These are phyloP conservation scores for Tipula confusa DNA, from an alignment of 2,888 invertebrate species.

Conservation along the genomic window DNA sequence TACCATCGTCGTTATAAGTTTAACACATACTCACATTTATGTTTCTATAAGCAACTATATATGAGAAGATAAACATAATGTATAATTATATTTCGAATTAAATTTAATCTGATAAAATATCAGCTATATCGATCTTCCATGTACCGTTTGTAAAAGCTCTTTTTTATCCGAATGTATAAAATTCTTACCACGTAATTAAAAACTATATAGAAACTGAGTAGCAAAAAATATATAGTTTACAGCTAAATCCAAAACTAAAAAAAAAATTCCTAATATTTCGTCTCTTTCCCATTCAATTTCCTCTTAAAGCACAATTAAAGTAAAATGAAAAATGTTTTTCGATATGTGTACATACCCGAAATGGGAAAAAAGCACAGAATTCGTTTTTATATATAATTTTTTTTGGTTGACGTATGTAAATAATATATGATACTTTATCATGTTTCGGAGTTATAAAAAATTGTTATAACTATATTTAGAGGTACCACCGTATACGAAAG, in stretches of 20 bases:
- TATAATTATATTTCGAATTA: conserved; percentile 12
- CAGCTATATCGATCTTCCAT: neutral
- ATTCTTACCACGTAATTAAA: conserved; percentile 25
- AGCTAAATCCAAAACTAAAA: neutral
- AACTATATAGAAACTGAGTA: neutral
- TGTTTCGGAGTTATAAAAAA: neutral
- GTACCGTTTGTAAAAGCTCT: neutral
- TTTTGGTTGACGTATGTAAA: conserved; percentile 20
- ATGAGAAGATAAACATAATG: neutral
- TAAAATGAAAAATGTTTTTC: neutral
- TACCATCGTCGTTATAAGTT: neutral
- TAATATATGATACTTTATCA: conserved; percentile 12
- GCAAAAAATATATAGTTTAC: neutral
- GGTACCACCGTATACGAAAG: too few relatives aligned
- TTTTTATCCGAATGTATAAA: neutral
- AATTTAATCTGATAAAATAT: conserved; percentile 20
- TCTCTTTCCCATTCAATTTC: neutral
- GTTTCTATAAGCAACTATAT: neutral
- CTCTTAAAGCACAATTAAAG: conserved; percentile 5
- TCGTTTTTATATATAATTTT: neutral
- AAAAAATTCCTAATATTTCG: neutral
- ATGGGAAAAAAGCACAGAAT: neutral
- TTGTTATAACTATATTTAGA: neutral
- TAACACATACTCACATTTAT: neutral
- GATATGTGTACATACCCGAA: neutral